Evolutionary conservation across 2,797 vertebrate species (phyloP).

Genomic region (Streptopelia turtur): DNA sequence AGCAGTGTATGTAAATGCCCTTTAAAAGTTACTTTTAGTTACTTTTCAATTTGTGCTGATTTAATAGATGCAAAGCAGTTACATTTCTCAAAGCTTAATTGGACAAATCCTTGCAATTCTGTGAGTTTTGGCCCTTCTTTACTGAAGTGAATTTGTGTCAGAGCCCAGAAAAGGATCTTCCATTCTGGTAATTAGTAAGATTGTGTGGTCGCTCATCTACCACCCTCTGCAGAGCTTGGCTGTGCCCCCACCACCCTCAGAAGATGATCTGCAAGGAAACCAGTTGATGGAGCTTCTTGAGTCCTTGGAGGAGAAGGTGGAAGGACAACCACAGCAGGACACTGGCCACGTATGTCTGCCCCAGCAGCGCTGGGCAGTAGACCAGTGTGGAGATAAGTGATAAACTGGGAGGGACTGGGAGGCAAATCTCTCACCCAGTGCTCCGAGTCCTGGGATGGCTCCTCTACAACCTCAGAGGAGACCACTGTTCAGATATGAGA

Average conservation of each 20-base stretch:
- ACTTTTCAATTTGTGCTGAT: neutral
- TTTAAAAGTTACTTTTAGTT: neutral
- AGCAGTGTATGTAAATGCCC: neutral
- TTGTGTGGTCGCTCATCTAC: fast-evolving
- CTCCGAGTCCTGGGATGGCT: neutral
- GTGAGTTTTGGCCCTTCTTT: neutral
- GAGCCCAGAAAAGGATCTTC: neutral
- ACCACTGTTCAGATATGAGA: neutral
- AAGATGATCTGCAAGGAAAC: neutral
- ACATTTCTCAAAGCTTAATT: neutral
- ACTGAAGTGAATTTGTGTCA: neutral
- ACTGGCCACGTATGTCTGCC: neutral
- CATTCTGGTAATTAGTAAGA: neutral
- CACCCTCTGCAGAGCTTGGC: neutral
- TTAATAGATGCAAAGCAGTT: neutral
- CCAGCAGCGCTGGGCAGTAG: neutral
- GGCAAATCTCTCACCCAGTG: neutral
- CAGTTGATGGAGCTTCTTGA: neutral
- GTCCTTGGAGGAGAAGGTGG: neutral
- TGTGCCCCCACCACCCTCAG: neutral
- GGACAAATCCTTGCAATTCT: neutral
- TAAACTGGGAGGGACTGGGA: neutral
- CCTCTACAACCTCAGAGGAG: too few relatives aligned
- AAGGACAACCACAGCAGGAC: neutral
- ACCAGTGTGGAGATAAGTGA: neutral